Conservation (phyloP, 2,888 invertebrate species). For the Biston betularia region DNA sequence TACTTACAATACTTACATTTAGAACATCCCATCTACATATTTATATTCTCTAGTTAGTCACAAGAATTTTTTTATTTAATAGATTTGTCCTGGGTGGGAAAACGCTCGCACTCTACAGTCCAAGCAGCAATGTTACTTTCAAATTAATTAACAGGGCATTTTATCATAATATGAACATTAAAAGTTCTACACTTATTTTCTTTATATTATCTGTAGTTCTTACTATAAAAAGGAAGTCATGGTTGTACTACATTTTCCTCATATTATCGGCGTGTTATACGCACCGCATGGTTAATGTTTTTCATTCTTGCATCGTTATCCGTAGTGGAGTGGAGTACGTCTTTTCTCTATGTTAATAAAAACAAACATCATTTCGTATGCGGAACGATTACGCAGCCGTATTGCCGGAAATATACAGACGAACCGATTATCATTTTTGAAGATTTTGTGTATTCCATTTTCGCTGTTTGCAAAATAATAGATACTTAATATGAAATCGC, state of each 20-base stretch:
- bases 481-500: neutral
- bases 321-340: slow-evolving; percentile 4
- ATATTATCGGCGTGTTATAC: slow-evolving; percentile 6
- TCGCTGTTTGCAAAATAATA: neutral
- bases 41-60: too few species aligned
- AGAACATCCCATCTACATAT: too few species aligned
- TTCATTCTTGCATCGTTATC: slow-evolving; percentile 25
- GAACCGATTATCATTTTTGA: slow-evolving; percentile 23
- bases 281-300: slow-evolving; percentile 14
- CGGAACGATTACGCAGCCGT: slow-evolving; percentile 19
- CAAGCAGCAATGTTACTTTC: too few species aligned
- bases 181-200: too few species aligned
- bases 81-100: too few species aligned
- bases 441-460: slow-evolving; percentile 4
- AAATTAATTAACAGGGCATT: too few species aligned
- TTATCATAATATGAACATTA: too few species aligned
- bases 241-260: neutral
- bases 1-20: too few species aligned
- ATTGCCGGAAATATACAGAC: slow-evolving; percentile 21
- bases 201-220: neutral
- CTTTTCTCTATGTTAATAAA: slow-evolving; percentile 21
- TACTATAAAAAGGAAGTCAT: neutral
- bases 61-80: too few species aligned
- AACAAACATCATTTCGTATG: slow-evolving; percentile 33
- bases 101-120: too few species aligned